Base-by-base conservation (phyloP, 2,888 invertebrate species). In the Pterostichus niger region DNA sequence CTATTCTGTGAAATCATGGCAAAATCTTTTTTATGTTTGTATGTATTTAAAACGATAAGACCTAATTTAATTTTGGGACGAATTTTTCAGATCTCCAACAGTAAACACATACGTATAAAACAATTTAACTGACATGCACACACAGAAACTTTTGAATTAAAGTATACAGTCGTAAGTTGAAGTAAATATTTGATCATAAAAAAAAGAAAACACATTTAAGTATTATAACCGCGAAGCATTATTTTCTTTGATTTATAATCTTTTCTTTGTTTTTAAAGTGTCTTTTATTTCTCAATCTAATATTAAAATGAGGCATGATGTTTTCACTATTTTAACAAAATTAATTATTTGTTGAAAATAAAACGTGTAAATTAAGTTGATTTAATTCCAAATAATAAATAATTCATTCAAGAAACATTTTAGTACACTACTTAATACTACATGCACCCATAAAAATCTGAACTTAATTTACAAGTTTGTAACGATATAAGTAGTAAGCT, bases 291-390 rank as follows among this genome's bases (percentile, higher is more conserved):
- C 13, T 40, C 59, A 56, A 71, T 56, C 68, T 76, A 77, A 77
- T 83, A 83, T 83, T 83, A 83, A 83, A 83, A 77, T 83, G 82
- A 83, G 82, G 82, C 82, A 83, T 83, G 82, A 77, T 83, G 76
- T 64, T 83, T 75, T 59, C 17, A 82, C 40, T 82, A 81, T 56
- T 82, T 82, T 71, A 82, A 56, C 52, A 82, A 56, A 81, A 15
- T 52, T 68, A 40, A 54, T 71, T 80, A 35, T 64, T 68, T 46
- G 31, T 52, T 46, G 44, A 71, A 71, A 80, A 40, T 40, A 40
- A 40, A 81, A 71, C 33, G 73, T 68, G 64, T 17, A 81, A 75
- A 75, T 56, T 52, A 40, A 76, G 1, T 71, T 56, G 17, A 33
- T 79, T 78, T 59, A 44, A 46, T 44, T 35, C 35, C 80, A 54